Base-by-base conservation (phyloP, 2,113 vertebrate genomes). In the Melanerpes aurifrons region DNA sequence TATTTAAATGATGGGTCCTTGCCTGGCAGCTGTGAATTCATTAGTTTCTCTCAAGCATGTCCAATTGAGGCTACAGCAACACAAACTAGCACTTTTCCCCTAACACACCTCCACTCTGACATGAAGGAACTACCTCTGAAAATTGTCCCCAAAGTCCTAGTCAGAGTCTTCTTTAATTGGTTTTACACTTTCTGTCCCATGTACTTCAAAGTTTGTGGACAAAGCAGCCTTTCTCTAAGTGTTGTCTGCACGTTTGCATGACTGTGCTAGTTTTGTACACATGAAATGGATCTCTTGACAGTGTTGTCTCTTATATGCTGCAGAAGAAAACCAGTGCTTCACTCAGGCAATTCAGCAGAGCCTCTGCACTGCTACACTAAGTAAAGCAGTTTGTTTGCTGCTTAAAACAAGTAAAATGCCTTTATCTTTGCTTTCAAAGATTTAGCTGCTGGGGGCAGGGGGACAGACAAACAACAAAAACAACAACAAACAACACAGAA, bases 211-310 rank as follows among this genome's bases (percentile, higher is more conserved):
- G 43, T 69, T 37, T 66, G 67, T 28, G 28, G 50, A 28, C 63
- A 91, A 68, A 85, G 43, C 63, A 85, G 75, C 56, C 13, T 66
- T 73, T 21, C 18, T 22, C 37, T 11, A 28, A 84, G n/a, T 7
- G 35, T 47, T 82, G 82, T 9, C 70, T 48, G 58, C 54, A 26
- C 0, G 0, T 25, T 71, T 3, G 0, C 32, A 15, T 3, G 54
- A 6, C 81, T 37, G 28, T 58, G 62, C 58, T 25, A 11, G 77
- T 75, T 82, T 37, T 37, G 45, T 45, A 56, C 29, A 5, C 5
- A 5, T 0, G 12, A 64, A 58, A 83, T 58, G 67, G 24, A 56
- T 45, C 16, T n/a, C 86, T 68, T 0, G 0, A 68, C 0, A 0
- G 22, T 9, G 28, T 2, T 5, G 1, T 26, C 61, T 80, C 88